A percentile compares a stretch with the other conserved stretches of the same genome.
These are phyloP conservation scores for Octopus bimaculoides DNA, from an alignment of 1,140 invertebrate genomes.

Conservation along the genomic window DNA sequence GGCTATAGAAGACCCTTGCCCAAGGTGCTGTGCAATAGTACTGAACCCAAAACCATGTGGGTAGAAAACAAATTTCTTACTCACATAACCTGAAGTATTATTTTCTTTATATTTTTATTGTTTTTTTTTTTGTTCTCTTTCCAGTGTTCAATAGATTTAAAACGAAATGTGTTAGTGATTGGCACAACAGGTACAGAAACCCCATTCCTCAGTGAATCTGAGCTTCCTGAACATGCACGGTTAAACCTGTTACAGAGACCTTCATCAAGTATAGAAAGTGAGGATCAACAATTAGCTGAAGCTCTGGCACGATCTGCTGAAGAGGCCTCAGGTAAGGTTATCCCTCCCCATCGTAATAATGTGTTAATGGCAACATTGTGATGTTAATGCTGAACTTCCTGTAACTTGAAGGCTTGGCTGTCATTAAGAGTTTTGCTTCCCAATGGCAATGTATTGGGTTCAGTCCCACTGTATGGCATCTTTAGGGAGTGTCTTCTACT, in stretches of 20 bases:
- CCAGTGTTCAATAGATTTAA: conserved; percentile 90
- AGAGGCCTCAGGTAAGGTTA: conserved; percentile 30
- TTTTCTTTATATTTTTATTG: no score
- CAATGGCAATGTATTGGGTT: no score
- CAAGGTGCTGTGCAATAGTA: no score
- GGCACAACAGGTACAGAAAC: conserved; percentile 95
- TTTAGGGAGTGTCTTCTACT: no score
- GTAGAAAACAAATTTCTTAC: no score
- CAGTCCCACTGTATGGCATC: no score
- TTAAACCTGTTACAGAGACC: conserved; percentile 35
- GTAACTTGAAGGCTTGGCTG: no score
- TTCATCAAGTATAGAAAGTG: conserved; percentile 52
- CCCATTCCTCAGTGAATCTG: conserved; percentile 81
- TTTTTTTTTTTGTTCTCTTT: conserved; percentile 18
- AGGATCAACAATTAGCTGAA: conserved; percentile 67
- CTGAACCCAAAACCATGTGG: no score
- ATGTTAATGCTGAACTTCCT: neutral
- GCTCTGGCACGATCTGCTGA: conserved; percentile 58
- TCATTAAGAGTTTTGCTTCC: no score
- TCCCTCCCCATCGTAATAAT: neutral
- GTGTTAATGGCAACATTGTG: neutral
- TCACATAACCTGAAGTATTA: no score
- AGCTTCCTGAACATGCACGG: conserved; percentile 65
- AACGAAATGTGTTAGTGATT: conserved; percentile 83
- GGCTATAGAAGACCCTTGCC: no score